Evolutionary conservation across 2,888 invertebrate species (phyloP), one percentile per base, ranked within the genome.

Genomic region (Cheilosia variabilis): DNA sequence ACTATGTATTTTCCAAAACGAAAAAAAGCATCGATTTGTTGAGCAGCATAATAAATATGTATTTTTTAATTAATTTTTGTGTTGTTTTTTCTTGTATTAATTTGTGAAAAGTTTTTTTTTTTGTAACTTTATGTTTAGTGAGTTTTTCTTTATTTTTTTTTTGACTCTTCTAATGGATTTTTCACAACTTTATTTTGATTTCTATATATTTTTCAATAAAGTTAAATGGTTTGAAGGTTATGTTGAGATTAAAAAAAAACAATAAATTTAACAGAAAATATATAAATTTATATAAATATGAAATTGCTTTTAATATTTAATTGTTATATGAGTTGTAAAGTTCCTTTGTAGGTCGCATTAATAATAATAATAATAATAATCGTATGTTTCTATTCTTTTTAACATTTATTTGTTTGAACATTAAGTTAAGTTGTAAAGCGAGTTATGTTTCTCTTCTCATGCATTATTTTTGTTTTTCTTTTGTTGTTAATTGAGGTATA

Each of bases 291-390:
- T 68, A 60, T 55, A 80, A 60, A 78, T 72, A 76, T 69, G 22
- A 78, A 76, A 82, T 62, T 79, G 82, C 82, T 87, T 86, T 86
- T 76, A 73, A 77, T 77, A 77, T 73, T 52, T 87, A 66, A 79
- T 87, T 87, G 77, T 75, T 76, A 83, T 71, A 77, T 66, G 76
- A 86, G 71, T 81, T 86, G 86, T 81, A 72, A 81, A 80, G 80
- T 77, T 86, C 81, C 76, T 81, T 86, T 72, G 86, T 86, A 86
- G 81, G 86, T 72, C 81, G 86, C 86, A 86, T 86, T 58, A 55
- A 57, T 75, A 55, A 77, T 65, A 77, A 22, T 22, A 77, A 66
- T 58, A 72, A 66, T 65, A 72, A 72, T 77, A 77, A 79, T 76
- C 81, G 80, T 81, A 80, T 80, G 76, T 86, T 72, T 72, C 53